These are phyloP conservation scores for Isotomurus palustris DNA, from an alignment of 2,888 invertebrate species.

Conservation along the genomic window DNA sequence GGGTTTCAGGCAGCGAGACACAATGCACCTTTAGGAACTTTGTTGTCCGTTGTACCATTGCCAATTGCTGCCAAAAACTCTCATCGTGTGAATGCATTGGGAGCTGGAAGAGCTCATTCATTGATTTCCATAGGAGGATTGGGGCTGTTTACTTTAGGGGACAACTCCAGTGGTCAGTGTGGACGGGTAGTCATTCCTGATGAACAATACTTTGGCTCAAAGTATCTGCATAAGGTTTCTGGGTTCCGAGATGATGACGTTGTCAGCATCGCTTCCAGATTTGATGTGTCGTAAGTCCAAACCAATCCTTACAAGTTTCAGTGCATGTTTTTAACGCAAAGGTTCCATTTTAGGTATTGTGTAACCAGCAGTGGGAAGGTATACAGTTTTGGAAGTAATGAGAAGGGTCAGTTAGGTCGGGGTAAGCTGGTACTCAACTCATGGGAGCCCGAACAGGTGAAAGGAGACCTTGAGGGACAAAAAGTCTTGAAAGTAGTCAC, in stretches of 20 bases:
- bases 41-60: constrained; percentile 59
- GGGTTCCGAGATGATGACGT: constrained; percentile 55
- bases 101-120: constrained; percentile 85
- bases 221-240: constrained; percentile 59
- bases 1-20: constrained; percentile 54
- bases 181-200: constrained; percentile 70
- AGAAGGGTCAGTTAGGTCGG: constrained; percentile 89
- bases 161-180: constrained; percentile 92
- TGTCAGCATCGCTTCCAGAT: constrained; percentile 73
- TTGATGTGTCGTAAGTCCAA: constrained; percentile 73
- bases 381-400: constrained; percentile 86
- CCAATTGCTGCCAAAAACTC: constrained; percentile 35
- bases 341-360: constrained; percentile 60
- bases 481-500: constrained; percentile 74
- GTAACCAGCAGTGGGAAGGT: constrained; percentile 74
- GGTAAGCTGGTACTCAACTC: constrained; percentile 60
- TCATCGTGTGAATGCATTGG: constrained; percentile 57
- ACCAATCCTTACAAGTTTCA: not conserved
- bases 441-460: constrained; percentile 59
- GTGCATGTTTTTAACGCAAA: not conserved
- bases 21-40: constrained; percentile 62
- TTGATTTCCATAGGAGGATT: constrained; percentile 71
- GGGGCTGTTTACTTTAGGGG: constrained; percentile 78
- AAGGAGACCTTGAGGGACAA: constrained; percentile 78
- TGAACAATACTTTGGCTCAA: constrained; percentile 68